These are phyloP conservation scores for Heterotis niloticus DNA, from an alignment of 2,113 vertebrate species.

Conservation along the genomic window DNA sequence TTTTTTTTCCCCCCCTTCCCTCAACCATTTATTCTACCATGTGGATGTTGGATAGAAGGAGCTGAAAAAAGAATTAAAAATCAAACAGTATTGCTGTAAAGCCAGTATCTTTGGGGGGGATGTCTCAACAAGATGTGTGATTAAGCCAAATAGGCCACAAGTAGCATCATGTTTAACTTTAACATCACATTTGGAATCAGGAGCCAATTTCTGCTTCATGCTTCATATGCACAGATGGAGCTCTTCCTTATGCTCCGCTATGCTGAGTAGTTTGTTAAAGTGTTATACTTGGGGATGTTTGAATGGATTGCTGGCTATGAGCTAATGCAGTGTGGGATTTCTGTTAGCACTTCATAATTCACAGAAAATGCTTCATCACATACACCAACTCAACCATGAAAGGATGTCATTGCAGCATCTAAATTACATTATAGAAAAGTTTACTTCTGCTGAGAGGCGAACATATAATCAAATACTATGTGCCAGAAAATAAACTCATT, in stretches of 20 bases:
- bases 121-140: too few species aligned
- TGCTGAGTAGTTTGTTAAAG: not conserved
- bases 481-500: slow-evolving; percentile 32
- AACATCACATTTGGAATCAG: too few species aligned
- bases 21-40: not conserved
- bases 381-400: slow-evolving; percentile 56
- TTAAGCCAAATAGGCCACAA: too few species aligned
- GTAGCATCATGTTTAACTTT: too few species aligned
- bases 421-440: slow-evolving; percentile 34
- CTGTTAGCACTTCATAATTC: slow-evolving; percentile 32
- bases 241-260: not conserved
- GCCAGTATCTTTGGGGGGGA: too few species aligned
- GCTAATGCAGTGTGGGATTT: slow-evolving; percentile 4
- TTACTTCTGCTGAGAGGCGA: slow-evolving; percentile 48
- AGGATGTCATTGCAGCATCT: slow-evolving; percentile 43
- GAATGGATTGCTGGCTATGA: not conserved
- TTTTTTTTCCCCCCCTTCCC: too few species aligned
- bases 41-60: too few species aligned
- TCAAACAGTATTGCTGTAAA: too few species aligned
- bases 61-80: too few species aligned
- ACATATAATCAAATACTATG: slow-evolving; percentile 43
- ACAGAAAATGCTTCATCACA: slow-evolving; percentile 38
- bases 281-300: too few species aligned
- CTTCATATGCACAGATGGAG: not conserved
- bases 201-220: not conserved